Evolutionary conservation across 1,140 invertebrate genomes (phyloP).

Genomic region (Drosophila suzukii): DNA sequence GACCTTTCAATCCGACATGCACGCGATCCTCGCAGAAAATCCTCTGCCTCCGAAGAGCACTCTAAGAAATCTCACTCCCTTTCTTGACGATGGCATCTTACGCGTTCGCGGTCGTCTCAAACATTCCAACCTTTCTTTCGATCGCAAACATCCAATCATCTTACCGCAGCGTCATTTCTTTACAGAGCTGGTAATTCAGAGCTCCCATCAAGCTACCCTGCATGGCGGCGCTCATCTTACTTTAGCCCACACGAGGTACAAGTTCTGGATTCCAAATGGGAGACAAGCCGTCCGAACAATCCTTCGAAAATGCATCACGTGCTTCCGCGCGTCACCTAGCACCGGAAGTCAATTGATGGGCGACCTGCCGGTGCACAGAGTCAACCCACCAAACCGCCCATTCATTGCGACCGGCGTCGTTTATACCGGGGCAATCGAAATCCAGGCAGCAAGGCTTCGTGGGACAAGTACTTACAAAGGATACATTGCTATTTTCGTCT

Average conservation of each 20-base stretch:
- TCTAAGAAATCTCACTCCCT: not conserved
- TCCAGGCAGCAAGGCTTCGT: not conserved
- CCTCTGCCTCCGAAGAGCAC: not conserved
- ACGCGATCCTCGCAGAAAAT: not conserved
- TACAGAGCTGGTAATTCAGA: not conserved
- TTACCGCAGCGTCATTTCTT: not conserved
- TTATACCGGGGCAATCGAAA: no score
- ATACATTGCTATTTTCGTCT: no score
- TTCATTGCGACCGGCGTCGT: no score
- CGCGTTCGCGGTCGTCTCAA: not conserved
- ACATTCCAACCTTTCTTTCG: not conserved
- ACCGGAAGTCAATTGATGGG: no score
- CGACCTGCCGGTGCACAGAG: no score
- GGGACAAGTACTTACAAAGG: no score
- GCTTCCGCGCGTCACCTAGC: not conserved
- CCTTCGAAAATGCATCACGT: not conserved
- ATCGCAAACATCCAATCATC: not conserved
- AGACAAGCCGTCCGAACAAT: not conserved
- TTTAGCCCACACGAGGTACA: not conserved
- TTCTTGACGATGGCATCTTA: not conserved
- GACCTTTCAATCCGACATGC: not conserved
- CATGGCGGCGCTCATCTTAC: not conserved
- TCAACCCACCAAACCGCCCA: no score
- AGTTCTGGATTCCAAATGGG: not conserved
- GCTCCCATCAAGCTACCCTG: not conserved